These are phyloP conservation scores for Chauna torquata DNA, from an alignment of 2,113 vertebrate species.

Conservation along the genomic window DNA sequence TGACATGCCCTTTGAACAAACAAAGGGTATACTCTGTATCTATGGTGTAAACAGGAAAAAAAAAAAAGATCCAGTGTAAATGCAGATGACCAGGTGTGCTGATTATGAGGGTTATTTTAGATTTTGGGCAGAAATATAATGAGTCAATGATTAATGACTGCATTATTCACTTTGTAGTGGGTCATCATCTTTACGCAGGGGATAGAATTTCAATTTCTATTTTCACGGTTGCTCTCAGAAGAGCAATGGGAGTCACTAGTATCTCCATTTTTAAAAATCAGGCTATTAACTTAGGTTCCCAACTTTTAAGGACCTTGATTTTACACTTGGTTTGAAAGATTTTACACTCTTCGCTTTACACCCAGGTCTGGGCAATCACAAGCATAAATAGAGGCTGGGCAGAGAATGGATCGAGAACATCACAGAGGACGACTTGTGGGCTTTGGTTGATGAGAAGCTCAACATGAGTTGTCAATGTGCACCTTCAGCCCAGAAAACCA, in stretches of 20 bases:
- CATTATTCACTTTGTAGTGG: not conserved
- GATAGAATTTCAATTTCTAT: not conserved
- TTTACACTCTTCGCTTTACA: too few relatives aligned
- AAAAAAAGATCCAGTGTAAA: not conserved
- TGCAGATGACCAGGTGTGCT: not conserved
- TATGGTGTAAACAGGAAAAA: not conserved
- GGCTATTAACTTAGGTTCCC: not conserved
- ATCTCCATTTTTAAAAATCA: not conserved
- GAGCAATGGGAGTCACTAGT: not conserved
- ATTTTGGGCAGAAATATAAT: not conserved
- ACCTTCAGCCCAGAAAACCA: too few relatives aligned
- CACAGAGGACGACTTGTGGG: too few relatives aligned
- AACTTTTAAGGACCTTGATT: not conserved
- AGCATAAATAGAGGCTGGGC: too few relatives aligned
- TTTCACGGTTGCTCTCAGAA: not conserved
- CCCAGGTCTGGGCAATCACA: too few relatives aligned
- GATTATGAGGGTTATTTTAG: not conserved
- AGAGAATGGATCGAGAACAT: too few relatives aligned
- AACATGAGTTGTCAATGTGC: too few relatives aligned
- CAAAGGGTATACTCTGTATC: not conserved
- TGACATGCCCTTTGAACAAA: not conserved
- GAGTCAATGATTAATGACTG: not conserved
- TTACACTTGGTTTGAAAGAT: not conserved
- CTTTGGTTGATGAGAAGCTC: too few relatives aligned
- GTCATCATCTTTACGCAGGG: not conserved